A percentile compares a stretch with the other conserved stretches of the same genome.
These are phyloP conservation scores for Asteroscopus sphinx DNA, from an alignment of 2,888 invertebrate genomes.

Conservation along the genomic window DNA sequence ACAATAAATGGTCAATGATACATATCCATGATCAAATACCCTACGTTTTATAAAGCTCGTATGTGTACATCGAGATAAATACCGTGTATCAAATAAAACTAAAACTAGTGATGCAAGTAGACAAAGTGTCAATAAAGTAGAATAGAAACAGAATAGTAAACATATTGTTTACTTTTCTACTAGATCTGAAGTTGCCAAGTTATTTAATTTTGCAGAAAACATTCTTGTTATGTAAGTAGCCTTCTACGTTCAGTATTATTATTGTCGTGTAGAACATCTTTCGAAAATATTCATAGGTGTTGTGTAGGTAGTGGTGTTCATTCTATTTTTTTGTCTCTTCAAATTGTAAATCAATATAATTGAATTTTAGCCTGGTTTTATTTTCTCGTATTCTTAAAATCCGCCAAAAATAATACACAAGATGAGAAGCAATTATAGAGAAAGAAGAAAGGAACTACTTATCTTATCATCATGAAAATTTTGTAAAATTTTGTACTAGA, in stretches of 20 bases:
- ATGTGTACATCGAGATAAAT: conserved; percentile 36
- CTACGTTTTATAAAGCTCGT: conserved; percentile 1
- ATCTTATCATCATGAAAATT: too few species aligned
- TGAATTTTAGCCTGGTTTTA: too few species aligned
- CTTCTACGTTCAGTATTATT: neutral
- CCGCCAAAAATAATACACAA: too few species aligned
- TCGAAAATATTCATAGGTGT: too few species aligned
- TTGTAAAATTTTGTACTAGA: too few species aligned
- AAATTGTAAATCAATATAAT: too few species aligned
- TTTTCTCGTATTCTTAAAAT: too few species aligned
- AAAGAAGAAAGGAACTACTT: too few species aligned
- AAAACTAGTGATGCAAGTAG: conserved; percentile 33
- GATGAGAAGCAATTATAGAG: too few species aligned
- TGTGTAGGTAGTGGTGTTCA: too few species aligned
- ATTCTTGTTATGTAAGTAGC: conserved; percentile 28
- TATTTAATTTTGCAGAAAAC: conserved; percentile 35
- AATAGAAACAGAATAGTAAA: conserved; percentile 44
- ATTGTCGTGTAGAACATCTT: neutral
- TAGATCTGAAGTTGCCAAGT: conserved; percentile 35
- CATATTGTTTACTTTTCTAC: conserved; percentile 51
- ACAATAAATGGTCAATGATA: conserved; percentile 1
- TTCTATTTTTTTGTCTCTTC: too few species aligned
- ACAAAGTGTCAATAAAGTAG: conserved; percentile 41
- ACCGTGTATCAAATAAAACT: conserved; percentile 42
- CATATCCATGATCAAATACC: neutral